Evolutionary conservation across 1,140 invertebrate genomes (phyloP), one percentile per base, ranked within the genome.

Genomic region (Laodelphax striatellus): DNA sequence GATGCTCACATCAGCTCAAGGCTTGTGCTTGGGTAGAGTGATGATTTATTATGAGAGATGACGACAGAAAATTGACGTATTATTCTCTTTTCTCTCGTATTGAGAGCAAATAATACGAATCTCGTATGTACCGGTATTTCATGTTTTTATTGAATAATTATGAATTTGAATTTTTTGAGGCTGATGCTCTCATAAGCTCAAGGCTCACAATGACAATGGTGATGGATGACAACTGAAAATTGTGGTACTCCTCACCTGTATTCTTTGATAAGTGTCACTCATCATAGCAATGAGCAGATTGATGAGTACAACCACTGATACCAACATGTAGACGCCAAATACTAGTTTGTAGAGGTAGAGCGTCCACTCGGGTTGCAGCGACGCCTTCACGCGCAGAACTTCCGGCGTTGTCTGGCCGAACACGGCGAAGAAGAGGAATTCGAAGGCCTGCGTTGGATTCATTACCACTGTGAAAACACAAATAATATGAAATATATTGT

Each of bases 201-300:
- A n/a, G n/a, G n/a, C n/a, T n/a, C n/a, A n/a, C n/a, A n/a, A n/a
- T n/a, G n/a, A n/a, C n/a, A n/a, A n/a, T n/a, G n/a, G n/a, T n/a
- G n/a, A n/a, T n/a, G n/a, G n/a, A 28, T 6, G 24, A 28, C 24
- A 2, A 28, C 6, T 28, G 24, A 28, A 28, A 4, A 28, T 28
- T 28, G 24, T 28, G 2, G 2, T 28, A 28, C 2, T 28, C 24
- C 6, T 53, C 83, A 86, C 90, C 80, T 97, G 87, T 72, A 99
- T 99, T 68, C 95, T 81, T 74, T 99, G 96, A 77, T 99, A 99
- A 28, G 97, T 99, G 80, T 99, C 96, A 70, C 93, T 96, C 96
- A 99, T 98, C 97, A 99, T 99, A 80, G 97, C 97, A 83, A 99
- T 99, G 68, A 99, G 86, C 60, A 99, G 82, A 79, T 99, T 99